phyloP scores from a whole-genome alignment of 2,113 vertebrate genomes.

The Oxygymnocypris stewartii region DNA sequence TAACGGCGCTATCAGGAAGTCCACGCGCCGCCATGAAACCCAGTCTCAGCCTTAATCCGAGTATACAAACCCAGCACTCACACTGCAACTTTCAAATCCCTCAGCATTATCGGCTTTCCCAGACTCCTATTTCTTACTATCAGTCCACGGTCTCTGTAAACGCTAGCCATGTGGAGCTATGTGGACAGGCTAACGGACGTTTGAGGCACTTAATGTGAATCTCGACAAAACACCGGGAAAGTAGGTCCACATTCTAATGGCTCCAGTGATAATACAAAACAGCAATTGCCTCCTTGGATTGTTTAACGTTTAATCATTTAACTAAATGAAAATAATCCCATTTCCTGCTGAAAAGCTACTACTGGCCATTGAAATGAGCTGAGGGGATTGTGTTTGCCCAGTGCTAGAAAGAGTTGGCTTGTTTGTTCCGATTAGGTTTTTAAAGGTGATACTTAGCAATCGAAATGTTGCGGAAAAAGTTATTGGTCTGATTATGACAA shows the following conservation, averaged over 20 bases:
- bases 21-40: slow-evolving; percentile 49
- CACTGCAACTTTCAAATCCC: slow-evolving; percentile 43
- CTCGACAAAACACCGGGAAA: slow-evolving; percentile 63
- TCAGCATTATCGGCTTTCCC: slow-evolving; percentile 41
- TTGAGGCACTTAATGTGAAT: slow-evolving; percentile 63
- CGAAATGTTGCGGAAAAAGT: not conserved
- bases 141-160: not conserved
- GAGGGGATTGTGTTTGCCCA: slow-evolving; percentile 54
- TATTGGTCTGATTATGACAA: not conserved
- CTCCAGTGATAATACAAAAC: slow-evolving; percentile 64
- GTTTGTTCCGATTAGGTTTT: not conserved
- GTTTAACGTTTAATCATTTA: slow-evolving; percentile 74
- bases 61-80: slow-evolving; percentile 13
- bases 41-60: slow-evolving; percentile 47
- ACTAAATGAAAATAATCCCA: slow-evolving; percentile 66
- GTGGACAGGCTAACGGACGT: slow-evolving; percentile 43
- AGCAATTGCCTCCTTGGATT: slow-evolving; percentile 65
- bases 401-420: slow-evolving; percentile 29
- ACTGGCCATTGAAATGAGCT: slow-evolving; percentile 62
- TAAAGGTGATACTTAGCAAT: not conserved
- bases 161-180: slow-evolving; percentile 15
- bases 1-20: slow-evolving; percentile 50
- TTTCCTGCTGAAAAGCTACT: slow-evolving; percentile 59
- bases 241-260: slow-evolving; percentile 65
- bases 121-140: slow-evolving; percentile 18